Evolutionary conservation across 2,888 invertebrate genomes (phyloP).

Genomic region (Escarpia spicata): DNA sequence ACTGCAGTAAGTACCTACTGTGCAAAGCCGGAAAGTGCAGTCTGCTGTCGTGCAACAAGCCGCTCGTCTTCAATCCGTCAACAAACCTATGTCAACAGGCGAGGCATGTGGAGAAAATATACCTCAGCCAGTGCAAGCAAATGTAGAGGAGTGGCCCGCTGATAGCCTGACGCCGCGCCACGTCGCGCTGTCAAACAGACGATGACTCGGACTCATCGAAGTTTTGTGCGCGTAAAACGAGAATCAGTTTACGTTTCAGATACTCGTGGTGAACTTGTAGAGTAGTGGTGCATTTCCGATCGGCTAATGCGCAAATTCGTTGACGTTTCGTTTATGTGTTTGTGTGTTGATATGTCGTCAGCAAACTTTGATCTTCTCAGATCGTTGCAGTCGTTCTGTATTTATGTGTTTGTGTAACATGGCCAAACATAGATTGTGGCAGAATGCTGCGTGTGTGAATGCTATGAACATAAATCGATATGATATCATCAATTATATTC

Average conservation of each 20-base stretch:
- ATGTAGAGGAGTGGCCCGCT: neutral
- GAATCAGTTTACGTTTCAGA: no score
- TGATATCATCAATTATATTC: neutral
- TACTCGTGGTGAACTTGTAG: no score
- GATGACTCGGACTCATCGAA: neutral
- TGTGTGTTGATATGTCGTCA: neutral
- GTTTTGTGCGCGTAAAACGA: neutral
- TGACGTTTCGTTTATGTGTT: neutral
- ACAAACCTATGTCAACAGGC: neutral
- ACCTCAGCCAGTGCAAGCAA: neutral
- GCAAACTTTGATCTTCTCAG: neutral
- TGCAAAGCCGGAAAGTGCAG: conserved; percentile 1
- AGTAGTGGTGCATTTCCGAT: neutral
- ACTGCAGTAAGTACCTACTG: conserved; percentile 12
- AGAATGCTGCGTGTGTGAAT: neutral
- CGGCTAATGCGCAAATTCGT: neutral
- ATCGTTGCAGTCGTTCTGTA: neutral
- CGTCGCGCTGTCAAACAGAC: neutral
- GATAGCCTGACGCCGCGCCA: neutral
- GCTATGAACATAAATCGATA: neutral
- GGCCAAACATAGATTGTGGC: conserved; percentile 1
- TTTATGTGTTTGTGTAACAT: neutral
- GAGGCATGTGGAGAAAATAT: neutral
- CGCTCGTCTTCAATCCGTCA: neutral
- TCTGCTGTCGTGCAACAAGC: neutral